Base-by-base conservation (phyloP, 2,888 invertebrate genomes). In the Apodemia hepburni region DNA sequence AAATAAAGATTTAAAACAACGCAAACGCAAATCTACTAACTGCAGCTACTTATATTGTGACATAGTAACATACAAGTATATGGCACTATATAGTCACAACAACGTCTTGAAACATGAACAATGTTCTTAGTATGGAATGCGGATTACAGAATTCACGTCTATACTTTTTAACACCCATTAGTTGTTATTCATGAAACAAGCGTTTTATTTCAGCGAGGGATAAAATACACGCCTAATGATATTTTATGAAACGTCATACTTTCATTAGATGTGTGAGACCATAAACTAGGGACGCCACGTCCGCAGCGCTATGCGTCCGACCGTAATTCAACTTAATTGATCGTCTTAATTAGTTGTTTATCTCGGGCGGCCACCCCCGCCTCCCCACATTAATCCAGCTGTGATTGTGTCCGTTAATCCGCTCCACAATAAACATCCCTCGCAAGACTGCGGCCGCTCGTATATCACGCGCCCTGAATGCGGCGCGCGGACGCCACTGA, bases 331-430 rank as follows among this genome's bases (percentile, higher is more conserved):
- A 42, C 47, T 64, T 68, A 68, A 68, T 68, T 62, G 64, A 62
- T 58, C 60, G 66, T 61, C 60, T 66, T 67, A 63, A 66, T 63
- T 68, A 54, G 60, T 59, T 66, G 62, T 62, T 64, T 68, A 64
- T 63, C 61, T 63, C 62, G 60, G 11, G 45, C 17, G 11, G 8
- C 33, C 58, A 1, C 59, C 27, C 8, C 8, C 4, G 45, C 12
- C 22, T 11, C 27, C 51, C 42, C 49, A 60, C 35, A 64, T 65
- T 64, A 63, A 63, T 65, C 62, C 64, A 51, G 63, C 54, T 63
- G 59, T 64, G 62, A 65, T 65, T 67, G 62, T 65, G 62, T 63
- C 64, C 65, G 59, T 64, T 64, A 67, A 66, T 64, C 64, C 63
- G 18, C 57, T 51, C 49, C 61, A 63, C 66, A 66, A 66, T 68